Percentiles rank a stretch among this genome's conserved stretches.
Conservation (phyloP, 2,113 vertebrate species). For the Pterocles orientalis region DNA sequence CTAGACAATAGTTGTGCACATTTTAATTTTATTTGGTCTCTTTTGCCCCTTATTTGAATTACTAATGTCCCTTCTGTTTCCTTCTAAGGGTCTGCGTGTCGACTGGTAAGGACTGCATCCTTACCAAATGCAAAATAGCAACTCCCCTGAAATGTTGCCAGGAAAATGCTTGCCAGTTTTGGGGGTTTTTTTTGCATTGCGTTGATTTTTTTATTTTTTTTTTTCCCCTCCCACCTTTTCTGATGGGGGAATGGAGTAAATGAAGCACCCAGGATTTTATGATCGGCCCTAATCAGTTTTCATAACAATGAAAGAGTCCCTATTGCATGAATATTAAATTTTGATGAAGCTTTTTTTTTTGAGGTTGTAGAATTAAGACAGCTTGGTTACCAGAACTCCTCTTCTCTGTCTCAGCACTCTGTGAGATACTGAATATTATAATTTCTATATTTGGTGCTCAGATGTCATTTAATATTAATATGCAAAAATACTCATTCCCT, state of each 20-base stretch:
- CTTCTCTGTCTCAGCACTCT: conserved; percentile 27
- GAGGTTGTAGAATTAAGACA: conserved; percentile 39
- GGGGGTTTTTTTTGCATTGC: not conserved
- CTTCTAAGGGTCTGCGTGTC: not conserved
- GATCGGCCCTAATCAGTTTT: conserved; percentile 37
- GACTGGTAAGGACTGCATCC: not conserved
- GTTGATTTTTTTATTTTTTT: not conserved
- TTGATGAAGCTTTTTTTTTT: conserved; percentile 42
- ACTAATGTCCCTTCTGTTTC: conserved; percentile 26
- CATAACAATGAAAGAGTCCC: conserved; percentile 43
- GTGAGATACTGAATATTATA: conserved; percentile 25
- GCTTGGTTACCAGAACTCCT: conserved; percentile 34
- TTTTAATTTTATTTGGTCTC: conserved; percentile 36
- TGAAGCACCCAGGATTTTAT: conserved; percentile 8
- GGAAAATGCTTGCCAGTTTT: not conserved
- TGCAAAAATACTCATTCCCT: conserved; percentile 61
- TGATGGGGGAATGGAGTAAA: not conserved
- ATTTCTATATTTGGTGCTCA: conserved; percentile 51
- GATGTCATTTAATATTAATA: conserved; percentile 63
- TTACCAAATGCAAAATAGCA: conserved; percentile 35
- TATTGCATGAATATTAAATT: conserved; percentile 59
- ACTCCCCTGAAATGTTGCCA: conserved; percentile 34
- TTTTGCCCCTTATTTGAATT: conserved; percentile 65
- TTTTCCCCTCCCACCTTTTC: not conserved
- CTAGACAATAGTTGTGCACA: not conserved